A percentile compares a stretch with the other conserved stretches of the same genome.
phyloP scores from a whole-genome alignment of 2,797 vertebrate species.

The Cyprinodon diabolis region DNA sequence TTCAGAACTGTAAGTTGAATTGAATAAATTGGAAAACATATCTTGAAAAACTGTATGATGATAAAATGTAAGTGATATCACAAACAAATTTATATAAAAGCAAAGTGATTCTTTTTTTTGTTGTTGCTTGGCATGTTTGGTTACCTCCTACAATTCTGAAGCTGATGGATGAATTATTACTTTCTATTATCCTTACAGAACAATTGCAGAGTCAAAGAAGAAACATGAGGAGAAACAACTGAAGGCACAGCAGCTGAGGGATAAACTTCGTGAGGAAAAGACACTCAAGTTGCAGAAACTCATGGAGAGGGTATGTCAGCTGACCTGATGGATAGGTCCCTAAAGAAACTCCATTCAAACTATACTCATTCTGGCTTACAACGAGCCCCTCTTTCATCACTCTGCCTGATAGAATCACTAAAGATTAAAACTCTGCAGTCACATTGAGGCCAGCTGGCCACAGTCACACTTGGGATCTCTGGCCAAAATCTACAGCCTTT shows the following conservation, averaged over 20 bases:
- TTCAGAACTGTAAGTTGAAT: too few species aligned
- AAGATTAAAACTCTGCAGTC: slow-evolving; percentile 63
- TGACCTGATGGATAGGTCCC: slow-evolving; percentile 49
- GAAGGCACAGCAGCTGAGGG: slow-evolving; percentile 97
- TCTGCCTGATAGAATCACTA: slow-evolving; percentile 68
- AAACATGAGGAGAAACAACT: slow-evolving; percentile 99
- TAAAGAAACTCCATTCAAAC: slow-evolving; percentile 44
- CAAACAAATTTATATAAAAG: background rate
- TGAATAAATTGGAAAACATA: too few species aligned
- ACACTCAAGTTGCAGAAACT: slow-evolving; percentile 97
- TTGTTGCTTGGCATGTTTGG: slow-evolving; percentile 23
- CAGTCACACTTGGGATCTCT: slow-evolving; percentile 58
- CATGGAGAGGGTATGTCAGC: slow-evolving; percentile 91
- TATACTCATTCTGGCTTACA: slow-evolving; percentile 45
- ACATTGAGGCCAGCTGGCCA: slow-evolving; percentile 66
- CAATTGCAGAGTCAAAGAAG: slow-evolving; percentile 99
- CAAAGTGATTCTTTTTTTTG: background rate
- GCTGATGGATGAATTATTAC: slow-evolving; percentile 44
- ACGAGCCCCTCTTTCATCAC: slow-evolving; percentile 68
- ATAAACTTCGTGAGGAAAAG: slow-evolving; percentile 97
- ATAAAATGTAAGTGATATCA: too few species aligned
- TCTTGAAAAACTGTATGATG: too few species aligned
- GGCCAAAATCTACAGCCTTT: slow-evolving; percentile 73
- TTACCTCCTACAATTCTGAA: slow-evolving; percentile 35
- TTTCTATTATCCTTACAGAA: slow-evolving; percentile 83